These are phyloP conservation scores for Drosophila rellima DNA, from an alignment of 2,888 invertebrate species.

Conservation along the genomic window DNA sequence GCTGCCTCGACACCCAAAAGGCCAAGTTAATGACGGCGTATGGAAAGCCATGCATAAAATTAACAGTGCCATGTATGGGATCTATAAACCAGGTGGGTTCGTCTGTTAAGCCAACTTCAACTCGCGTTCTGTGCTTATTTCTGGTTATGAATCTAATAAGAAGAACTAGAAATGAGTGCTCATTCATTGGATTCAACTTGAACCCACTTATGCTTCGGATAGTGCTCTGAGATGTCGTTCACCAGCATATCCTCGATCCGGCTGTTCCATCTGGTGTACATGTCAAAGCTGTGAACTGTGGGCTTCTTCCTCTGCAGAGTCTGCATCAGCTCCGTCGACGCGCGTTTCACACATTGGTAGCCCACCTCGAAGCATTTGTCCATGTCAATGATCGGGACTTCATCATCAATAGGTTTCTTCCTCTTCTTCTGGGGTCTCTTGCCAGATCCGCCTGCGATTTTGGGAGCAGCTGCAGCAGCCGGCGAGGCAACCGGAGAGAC, in stretches of 20 bases:
- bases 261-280: slow-evolving; percentile 97
- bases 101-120: neutral
- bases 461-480: neutral
- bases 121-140: neutral
- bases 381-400: slow-evolving; percentile 73
- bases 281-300: slow-evolving; percentile 91
- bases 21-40: slow-evolving; percentile 3
- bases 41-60: slow-evolving; percentile 62
- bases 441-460: neutral
- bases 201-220: slow-evolving; percentile 90
- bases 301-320: neutral
- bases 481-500: neutral
- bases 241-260: slow-evolving; percentile 95
- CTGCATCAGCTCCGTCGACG: slow-evolving; percentile 84
- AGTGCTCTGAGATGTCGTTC: slow-evolving; percentile 88
- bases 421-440: neutral
- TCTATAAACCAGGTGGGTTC: slow-evolving; percentile 67
- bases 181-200: accelerated
- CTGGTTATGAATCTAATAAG: slow-evolving; percentile 21
- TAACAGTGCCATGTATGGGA: slow-evolving; percentile 60
- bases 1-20: slow-evolving; percentile 16
- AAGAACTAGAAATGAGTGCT: neutral
- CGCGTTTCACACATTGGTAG: slow-evolving; percentile 88
- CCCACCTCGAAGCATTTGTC: slow-evolving; percentile 89
- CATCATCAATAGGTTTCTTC: neutral